Evolutionary conservation across 1,140 invertebrate species (phyloP).

Genomic region (Trichonephila clavipes): DNA sequence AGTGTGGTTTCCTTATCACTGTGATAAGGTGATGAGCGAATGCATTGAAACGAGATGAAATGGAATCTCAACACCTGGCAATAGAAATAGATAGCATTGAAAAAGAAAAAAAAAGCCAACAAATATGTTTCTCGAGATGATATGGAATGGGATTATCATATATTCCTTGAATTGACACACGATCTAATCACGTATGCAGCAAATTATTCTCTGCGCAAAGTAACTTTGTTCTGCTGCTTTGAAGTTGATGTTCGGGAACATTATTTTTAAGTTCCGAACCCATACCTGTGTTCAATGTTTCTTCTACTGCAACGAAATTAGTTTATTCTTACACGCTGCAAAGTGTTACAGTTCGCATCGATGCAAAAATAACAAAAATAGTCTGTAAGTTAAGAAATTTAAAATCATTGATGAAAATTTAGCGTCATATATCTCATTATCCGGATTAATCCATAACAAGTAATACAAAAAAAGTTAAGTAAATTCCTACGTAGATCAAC

Average conservation of each 20-base stretch:
- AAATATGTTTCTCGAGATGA: conserved; percentile 25
- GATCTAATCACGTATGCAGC: conserved; percentile 19
- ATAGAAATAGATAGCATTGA: not conserved
- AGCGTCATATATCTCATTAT: no score
- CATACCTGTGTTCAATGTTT: no score
- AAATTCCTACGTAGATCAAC: no score
- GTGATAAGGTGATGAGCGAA: conserved; percentile 51
- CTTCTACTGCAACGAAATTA: no score
- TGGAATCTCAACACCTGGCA: conserved; percentile 39
- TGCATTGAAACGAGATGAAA: conserved; percentile 28
- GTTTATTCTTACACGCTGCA: no score
- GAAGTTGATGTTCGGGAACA: not conserved
- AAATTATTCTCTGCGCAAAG: not conserved
- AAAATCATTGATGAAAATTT: no score
- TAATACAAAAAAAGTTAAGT: no score
- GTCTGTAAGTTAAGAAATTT: no score
- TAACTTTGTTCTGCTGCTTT: not conserved
- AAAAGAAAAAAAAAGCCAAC: not conserved
- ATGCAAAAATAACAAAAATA: no score
- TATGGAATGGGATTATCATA: conserved; percentile 1
- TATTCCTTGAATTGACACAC: conserved; percentile 31
- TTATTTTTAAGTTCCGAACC: not conserved
- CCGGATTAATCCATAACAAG: no score
- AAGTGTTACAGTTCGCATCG: no score
- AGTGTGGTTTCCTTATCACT: conserved; percentile 14